Evolutionary conservation across 1,140 invertebrate genomes (phyloP).

Genomic region (Sinella curviseta): DNA sequence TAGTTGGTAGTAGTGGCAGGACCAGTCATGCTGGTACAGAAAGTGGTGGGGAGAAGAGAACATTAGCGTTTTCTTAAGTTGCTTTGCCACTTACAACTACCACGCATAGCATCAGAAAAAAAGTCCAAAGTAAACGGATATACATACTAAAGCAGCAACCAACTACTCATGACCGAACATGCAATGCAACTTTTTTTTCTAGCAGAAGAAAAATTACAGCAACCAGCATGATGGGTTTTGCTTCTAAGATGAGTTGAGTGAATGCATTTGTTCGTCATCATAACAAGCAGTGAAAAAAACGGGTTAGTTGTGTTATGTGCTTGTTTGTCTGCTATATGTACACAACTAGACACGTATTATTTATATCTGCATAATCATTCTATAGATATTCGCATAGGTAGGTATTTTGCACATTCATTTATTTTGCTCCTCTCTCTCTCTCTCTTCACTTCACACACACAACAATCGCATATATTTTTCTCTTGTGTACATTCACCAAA

Average conservation of each 20-base stretch:
- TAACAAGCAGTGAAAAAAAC: not conserved
- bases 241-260: no score
- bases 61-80: no score
- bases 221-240: not conserved
- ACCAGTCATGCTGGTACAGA: not conserved
- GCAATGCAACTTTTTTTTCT: not conserved
- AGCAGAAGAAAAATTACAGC: not conserved
- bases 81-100: no score
- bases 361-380: not conserved
- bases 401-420: not conserved
- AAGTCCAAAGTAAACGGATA: not conserved
- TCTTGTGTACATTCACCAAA: not conserved
- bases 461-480: not conserved
- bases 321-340: not conserved
- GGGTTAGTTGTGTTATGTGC: not conserved
- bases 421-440: not conserved
- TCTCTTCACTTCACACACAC: not conserved
- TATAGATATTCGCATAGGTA: not conserved
- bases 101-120: not conserved
- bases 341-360: no score
- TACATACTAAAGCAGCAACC: not conserved
- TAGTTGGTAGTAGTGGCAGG: not conserved
- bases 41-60: not conserved
- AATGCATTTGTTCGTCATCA: not conserved
- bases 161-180: not conserved